Evolutionary conservation across 2,888 invertebrate genomes (phyloP).

Genomic region (Plagodis pulveraria): DNA sequence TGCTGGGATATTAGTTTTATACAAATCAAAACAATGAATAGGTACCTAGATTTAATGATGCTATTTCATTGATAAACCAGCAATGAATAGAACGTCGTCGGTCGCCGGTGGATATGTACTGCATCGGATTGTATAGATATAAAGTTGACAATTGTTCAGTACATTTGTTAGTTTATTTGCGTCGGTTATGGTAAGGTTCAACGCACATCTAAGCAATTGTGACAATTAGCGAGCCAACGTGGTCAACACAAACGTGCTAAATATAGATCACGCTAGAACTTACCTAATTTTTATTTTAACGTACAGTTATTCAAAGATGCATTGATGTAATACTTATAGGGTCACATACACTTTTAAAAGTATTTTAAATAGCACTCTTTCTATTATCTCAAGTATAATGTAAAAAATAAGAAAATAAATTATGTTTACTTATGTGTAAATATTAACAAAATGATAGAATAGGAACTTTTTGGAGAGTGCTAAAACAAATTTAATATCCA

Average conservation of each 20-base stretch:
- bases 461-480: too few species aligned
- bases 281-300: too few species aligned
- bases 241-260: slow-evolving; percentile 75
- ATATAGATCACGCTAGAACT: slow-evolving; percentile 55
- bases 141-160: slow-evolving; percentile 41
- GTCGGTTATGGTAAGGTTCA: slow-evolving; percentile 69
- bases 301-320: too few species aligned
- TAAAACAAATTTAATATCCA: too few species aligned
- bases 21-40: slow-evolving; percentile 24
- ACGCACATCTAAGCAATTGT: slow-evolving; percentile 81
- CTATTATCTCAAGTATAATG: too few species aligned
- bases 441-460: too few species aligned
- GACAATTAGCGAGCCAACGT: slow-evolving; percentile 73
- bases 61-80: slow-evolving; percentile 51
- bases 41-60: slow-evolving; percentile 17
- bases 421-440: too few species aligned
- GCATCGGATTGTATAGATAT: slow-evolving; percentile 19
- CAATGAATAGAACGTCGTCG: slow-evolving; percentile 44
- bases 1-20: slow-evolving; percentile 10
- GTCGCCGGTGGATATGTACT: slow-evolving; percentile 40
- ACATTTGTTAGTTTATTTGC: slow-evolving; percentile 55
- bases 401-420: too few species aligned
- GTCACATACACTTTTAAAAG: too few species aligned
- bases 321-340: too few species aligned
- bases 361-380: too few species aligned